phyloP scores from a whole-genome alignment of 1,140 invertebrate species.

The Macrostomum lignano region DNA sequence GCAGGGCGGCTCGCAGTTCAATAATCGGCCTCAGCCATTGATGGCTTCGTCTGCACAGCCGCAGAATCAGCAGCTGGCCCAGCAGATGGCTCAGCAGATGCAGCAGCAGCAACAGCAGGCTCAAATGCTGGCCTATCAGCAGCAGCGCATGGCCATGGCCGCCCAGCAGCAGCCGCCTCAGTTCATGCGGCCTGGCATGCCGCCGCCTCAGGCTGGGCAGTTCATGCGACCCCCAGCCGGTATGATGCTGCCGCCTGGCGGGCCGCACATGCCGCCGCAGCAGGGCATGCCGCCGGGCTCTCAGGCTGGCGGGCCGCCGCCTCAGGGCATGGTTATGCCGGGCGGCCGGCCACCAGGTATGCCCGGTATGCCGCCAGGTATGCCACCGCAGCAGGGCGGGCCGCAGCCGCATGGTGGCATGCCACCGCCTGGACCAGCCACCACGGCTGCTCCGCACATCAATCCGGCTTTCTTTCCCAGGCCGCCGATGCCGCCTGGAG shows the following conservation, averaged over 20 bases:
- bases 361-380: conserved; percentile 6
- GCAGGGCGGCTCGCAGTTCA: too few species aligned
- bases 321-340: conserved; percentile 8
- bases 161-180: conserved; percentile 29
- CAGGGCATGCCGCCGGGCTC: background rate
- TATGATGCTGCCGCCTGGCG: conserved; percentile 7
- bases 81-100: too few species aligned
- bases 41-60: too few species aligned
- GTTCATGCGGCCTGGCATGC: conserved; percentile 27
- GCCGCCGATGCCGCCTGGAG: too few species aligned
- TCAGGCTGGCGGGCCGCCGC: too few species aligned
- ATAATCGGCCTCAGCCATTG: too few species aligned
- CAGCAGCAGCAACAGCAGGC: too few species aligned
- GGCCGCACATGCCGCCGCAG: too few species aligned
- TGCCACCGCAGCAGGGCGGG: conserved; percentile 8
- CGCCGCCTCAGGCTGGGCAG: conserved; percentile 16
- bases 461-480: conserved; percentile 80
- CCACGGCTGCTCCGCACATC: conserved; percentile 55
- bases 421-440: conserved; percentile 33
- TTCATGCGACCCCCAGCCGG: conserved; percentile 32
- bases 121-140: too few species aligned
- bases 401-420: conserved; percentile 4
- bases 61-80: too few species aligned
- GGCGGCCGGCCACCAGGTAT: conserved; percentile 4
- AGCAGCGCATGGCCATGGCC: too few species aligned